Base-by-base conservation (phyloP, 30 jellyfish, hydroid and myxozoan species). In the Chrysaora quinquecirrha region DNA sequence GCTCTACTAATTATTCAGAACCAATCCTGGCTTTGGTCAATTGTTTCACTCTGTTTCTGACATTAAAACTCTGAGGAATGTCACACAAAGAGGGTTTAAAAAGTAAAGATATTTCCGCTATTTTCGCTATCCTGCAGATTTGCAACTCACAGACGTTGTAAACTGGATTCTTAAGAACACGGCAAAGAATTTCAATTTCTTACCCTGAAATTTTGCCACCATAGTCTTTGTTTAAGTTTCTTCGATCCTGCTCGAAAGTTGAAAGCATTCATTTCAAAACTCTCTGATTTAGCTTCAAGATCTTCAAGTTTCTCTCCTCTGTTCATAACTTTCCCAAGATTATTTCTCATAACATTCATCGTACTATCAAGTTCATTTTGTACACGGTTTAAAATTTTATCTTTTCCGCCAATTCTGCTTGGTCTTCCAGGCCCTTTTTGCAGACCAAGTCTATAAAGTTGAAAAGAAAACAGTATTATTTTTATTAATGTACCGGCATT, bases 151-250 rank as follows among this genome's bases (percentile, higher is more conserved):
- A n/a, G n/a, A n/a, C n/a, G n/a, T n/a, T n/a, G n/a, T n/a, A n/a
- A n/a, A n/a, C n/a, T n/a, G n/a, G n/a, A n/a, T n/a, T n/a, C n/a
- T n/a, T n/a, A n/a, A n/a, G n/a, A n/a, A n/a, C n/a, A n/a, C n/a
- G n/a, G n/a, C n/a, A n/a, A n/a, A n/a, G n/a, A n/a, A n/a, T n/a
- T n/a, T n/a, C n/a, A n/a, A n/a, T n/a, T n/a, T n/a, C n/a, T n/a
- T 62, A 94, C 99, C 96, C 85, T 87, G 81, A 84, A 82, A 79
- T 83, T 88, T 73, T 94, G 99, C 99, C 99, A 94, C 99, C 99
- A 94, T 30, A 94, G 58, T 38, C 75, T 82, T 64, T 94, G 93
- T 69, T 71, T 61, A 27, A 94, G 83, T 68, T 86, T 87, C 52
- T 96, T 94, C 29, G 99, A 94, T 9, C 96, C 88, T 12, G 96